Evolutionary conservation across 2,888 invertebrate genomes (phyloP).

Genomic region (Aricia artaxerxes): DNA sequence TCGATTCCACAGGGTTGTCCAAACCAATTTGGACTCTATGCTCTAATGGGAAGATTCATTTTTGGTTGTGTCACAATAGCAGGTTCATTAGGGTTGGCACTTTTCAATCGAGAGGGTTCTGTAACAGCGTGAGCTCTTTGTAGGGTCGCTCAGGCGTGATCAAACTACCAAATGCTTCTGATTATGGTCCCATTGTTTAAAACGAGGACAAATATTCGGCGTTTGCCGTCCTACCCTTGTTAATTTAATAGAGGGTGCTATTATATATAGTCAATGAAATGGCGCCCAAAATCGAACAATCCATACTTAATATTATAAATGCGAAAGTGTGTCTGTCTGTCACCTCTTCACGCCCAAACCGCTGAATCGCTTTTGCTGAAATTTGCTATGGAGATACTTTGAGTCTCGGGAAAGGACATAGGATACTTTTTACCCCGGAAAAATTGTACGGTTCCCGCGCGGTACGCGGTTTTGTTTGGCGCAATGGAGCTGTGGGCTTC

Average conservation of each 20-base stretch:
- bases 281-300: too few relatives aligned
- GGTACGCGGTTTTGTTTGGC: too few relatives aligned
- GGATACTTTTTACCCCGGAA: too few relatives aligned
- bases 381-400: too few relatives aligned
- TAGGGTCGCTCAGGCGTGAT: slow-evolving; percentile 7
- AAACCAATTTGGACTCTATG: not conserved
- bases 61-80: not conserved
- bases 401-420: too few relatives aligned
- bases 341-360: too few relatives aligned
- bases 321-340: too few relatives aligned
- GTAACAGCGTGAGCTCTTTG: not conserved
- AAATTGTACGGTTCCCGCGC: too few relatives aligned
- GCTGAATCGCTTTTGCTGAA: too few relatives aligned
- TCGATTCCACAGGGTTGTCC: not conserved
- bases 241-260: not conserved
- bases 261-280: too few relatives aligned
- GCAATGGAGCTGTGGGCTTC: too few relatives aligned
- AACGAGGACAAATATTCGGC: not conserved
- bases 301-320: too few relatives aligned
- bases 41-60: not conserved
- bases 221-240: not conserved
- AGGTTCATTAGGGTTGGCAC: not conserved
- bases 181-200: not conserved
- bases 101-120: not conserved
- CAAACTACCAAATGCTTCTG: not conserved